Percentiles rank a stretch among this genome's conserved stretches.
Conservation (phyloP, 1,140 invertebrate species). For the Chironomus tepperi region DNA sequence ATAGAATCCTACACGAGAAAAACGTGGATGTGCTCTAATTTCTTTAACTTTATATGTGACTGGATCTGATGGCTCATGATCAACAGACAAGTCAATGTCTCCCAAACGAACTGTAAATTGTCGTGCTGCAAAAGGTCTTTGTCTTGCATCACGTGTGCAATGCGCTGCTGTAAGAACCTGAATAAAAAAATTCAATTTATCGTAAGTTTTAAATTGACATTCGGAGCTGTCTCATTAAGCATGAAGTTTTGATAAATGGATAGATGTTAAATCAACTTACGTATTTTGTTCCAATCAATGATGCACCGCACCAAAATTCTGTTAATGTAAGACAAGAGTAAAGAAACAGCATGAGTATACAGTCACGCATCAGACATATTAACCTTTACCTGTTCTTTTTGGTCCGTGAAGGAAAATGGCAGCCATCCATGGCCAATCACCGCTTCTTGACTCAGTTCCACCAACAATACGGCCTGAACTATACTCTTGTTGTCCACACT, state of each 20-base stretch:
- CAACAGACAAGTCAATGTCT: conserved; percentile 73
- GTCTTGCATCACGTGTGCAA: conserved; percentile 42
- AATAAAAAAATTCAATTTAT: background rate
- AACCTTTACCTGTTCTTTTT: conserved; percentile 47
- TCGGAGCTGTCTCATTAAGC: background rate
- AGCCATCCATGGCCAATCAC: conserved; percentile 89
- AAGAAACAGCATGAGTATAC: too few relatives aligned
- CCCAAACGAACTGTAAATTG: conserved; percentile 84
- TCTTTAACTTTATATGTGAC: conserved; percentile 66
- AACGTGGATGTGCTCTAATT: conserved; percentile 69
- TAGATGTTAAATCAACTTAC: conserved; percentile 66
- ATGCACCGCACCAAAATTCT: conserved; percentile 92
- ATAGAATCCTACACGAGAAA: conserved; percentile 78
- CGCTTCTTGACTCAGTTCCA: conserved; percentile 71
- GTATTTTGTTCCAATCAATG: conserved; percentile 68
- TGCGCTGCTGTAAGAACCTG: conserved; percentile 10
- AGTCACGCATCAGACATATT: too few relatives aligned
- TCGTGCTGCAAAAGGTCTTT: conserved; percentile 53
- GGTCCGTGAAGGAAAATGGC: conserved; percentile 83
- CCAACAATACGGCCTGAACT: conserved; percentile 80
- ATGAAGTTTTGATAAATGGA: conserved; percentile 57
- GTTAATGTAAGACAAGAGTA: too few relatives aligned
- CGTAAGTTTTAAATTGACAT: too few relatives aligned
- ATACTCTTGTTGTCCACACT: conserved; percentile 73
- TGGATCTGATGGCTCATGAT: conserved; percentile 70